Evolutionary conservation across 2,113 vertebrate genomes (phyloP), one percentile per base, ranked within the genome.

Genomic region (Oxyura jamaicensis): DNA sequence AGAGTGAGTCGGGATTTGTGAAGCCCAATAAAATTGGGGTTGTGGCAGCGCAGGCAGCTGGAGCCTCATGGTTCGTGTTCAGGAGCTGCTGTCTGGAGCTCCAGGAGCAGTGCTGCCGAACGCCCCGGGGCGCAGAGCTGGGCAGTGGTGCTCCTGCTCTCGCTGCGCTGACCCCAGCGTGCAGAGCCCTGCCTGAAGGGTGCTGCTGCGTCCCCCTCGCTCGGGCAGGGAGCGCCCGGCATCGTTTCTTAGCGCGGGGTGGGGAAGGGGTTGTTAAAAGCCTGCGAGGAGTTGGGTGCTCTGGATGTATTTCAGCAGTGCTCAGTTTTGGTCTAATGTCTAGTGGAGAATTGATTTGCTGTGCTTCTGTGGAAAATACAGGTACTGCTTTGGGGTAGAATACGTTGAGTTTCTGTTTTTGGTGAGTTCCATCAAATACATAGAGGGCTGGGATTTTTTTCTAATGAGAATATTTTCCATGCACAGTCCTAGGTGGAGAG

Each of bases 401-500:
- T 26, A 3, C 0, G 5, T 5, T 15, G 52, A 14, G 7, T 8
- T 55, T 46, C 42, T 56, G 12, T 7, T 36, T 50, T 11, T 8
- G 9, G 5, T 62, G 36, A 20, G 28, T 41, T 53, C 39, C 14
- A 35, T 26, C 13, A 33, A 52, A 26, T 28, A 13, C 1, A 0
- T 16, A 8, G 10, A 19, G 15, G 42, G 15, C 15, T 7, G 62
- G 42, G 36, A 18, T 46, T 58, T 85, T 17, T 16, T 26, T 11
- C 22, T 94, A 41, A 69, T 89, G 16, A 23, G 35, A 82, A 28
- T 84, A 0, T 74, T 84, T 86, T 78, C 68, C 52, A 1, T 73
- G 80, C 88, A 4, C 96, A 99, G 99, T 99, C 75, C 90, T 99
- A 91, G 99, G 99, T 91, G 98, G 98, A 80, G 99, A 99, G 92